Base-by-base conservation (phyloP, 1,140 invertebrate genomes). In the Leptestheria dahalacensis region DNA sequence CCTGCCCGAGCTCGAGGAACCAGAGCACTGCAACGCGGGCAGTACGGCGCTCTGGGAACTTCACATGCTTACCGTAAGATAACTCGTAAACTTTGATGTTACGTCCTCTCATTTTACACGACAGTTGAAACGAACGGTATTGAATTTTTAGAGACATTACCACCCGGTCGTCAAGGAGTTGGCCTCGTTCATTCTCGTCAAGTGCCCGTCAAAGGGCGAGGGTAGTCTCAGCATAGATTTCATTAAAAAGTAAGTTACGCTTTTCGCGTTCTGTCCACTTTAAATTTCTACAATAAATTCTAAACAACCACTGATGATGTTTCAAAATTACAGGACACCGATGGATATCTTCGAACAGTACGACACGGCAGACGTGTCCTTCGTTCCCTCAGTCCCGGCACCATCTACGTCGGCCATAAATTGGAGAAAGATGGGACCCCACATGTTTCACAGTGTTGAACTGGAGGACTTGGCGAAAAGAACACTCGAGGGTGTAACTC, bases 11-110 rank as follows among this genome's bases (percentile, higher is more conserved):
- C 66, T 90, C 47, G 75, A 84, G 50, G 90, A 96, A 69, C 90
- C 91, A 0, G 92, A 96, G 72, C 88, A 90, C 73, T 88, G 86
- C 65, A 84, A 88, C 75, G 86, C 90, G 15, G 74, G 81, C 57
- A 79, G 78, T 64, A 81, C 88, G 6, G 74, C n/a, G n/a, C n/a
- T n/a, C n/a, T n/a, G n/a, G n/a, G n/a, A n/a, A n/a, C n/a, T n/a
- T n/a, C n/a, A n/a, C 80, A 11, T 69, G n/a, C n/a, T n/a, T n/a
- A n/a, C n/a, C n/a, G n/a, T n/a, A n/a, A n/a, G n/a, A n/a, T n/a
- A n/a, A n/a, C n/a, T n/a, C n/a, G n/a, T n/a, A n/a, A n/a, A n/a
- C n/a, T n/a, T n/a, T n/a, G n/a, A n/a, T n/a, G n/a, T n/a, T n/a
- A n/a, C n/a, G n/a, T n/a, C n/a, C n/a, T n/a, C n/a, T n/a, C n/a